These are phyloP conservation scores for Adelphocoris suturalis DNA, from an alignment of 2,888 invertebrate genomes.

Conservation along the genomic window DNA sequence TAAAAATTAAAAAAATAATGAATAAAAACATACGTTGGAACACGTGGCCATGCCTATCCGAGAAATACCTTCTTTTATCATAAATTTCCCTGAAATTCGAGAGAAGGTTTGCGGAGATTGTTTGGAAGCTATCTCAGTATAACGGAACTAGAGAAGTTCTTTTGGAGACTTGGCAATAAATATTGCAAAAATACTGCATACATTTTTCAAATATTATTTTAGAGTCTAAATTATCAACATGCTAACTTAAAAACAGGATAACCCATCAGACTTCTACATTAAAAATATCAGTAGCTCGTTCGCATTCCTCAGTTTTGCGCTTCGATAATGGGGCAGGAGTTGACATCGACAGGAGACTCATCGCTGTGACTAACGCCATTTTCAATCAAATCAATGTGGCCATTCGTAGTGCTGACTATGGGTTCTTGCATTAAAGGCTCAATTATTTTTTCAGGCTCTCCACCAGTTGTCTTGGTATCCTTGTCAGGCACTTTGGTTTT, in stretches of 20 bases:
- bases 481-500: constrained; percentile 69
- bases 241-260: constrained; percentile 38
- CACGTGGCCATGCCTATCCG: constrained; percentile 20
- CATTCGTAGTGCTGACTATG: constrained; percentile 73
- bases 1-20: constrained; percentile 1
- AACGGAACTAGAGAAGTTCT: constrained; percentile 12
- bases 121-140: constrained; percentile 24
- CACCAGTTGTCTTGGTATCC: constrained; percentile 29
- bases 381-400: constrained; percentile 71
- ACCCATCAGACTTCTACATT: constrained; percentile 60
- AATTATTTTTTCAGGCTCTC: constrained; percentile 11
- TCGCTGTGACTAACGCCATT: constrained; percentile 65
- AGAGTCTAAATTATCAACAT: constrained; percentile 55
- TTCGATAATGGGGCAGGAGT: constrained; percentile 25
- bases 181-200: constrained; percentile 56
- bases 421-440: constrained; percentile 71
- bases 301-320: constrained; percentile 6
- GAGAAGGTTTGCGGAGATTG: background rate
- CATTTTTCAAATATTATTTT: constrained; percentile 26
- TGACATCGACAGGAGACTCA: constrained; percentile 47
- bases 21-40: constrained; percentile 14
- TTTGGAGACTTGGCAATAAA: background rate
- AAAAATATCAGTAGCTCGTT: background rate
- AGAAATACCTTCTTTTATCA: background rate
- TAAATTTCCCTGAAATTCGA: background rate